A percentile compares a stretch with the other conserved stretches of the same genome.
Evolutionary conservation across 1,140 invertebrate genomes (phyloP).

Genomic region (Meloidogyne floridensis): DNA sequence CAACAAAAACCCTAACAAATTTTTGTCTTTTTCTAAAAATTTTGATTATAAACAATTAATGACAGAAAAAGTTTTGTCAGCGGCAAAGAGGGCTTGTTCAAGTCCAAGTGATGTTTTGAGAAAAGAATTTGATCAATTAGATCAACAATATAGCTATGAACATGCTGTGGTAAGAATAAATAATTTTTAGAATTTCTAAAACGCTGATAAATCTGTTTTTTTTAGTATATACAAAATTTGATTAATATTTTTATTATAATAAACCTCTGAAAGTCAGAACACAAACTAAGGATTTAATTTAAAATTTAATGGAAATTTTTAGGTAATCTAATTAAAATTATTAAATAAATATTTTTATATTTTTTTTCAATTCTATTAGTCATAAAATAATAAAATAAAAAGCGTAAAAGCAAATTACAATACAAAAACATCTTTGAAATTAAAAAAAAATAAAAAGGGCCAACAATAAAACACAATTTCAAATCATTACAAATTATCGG

Average conservation of each 20-base stretch:
- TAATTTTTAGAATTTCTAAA: neutral
- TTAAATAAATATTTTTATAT: no score
- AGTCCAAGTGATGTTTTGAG: constrained; percentile 42
- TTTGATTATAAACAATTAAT: neutral
- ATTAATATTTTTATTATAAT: no score
- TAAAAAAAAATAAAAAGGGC: no score
- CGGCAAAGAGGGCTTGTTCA: neutral
- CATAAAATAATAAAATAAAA: no score
- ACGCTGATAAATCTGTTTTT: no score
- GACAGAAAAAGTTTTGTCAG: constrained; percentile 4
- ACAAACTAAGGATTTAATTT: no score
- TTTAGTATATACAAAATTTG: no score
- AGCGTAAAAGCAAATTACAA: no score
- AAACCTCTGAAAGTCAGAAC: no score
- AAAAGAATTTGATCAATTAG: constrained; percentile 47
- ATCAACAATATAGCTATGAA: constrained; percentile 56
- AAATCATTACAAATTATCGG: neutral
- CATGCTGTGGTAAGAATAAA: constrained; percentile 52
- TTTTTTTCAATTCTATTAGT: no score
- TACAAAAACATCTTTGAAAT: neutral
- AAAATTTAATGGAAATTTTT: no score
- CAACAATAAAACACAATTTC: neutral
- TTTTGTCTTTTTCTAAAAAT: neutral
- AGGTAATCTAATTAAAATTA: no score
- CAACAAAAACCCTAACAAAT: neutral